Conservation (phyloP, 1,140 invertebrate species). For the Papilio xuthus region DNA sequence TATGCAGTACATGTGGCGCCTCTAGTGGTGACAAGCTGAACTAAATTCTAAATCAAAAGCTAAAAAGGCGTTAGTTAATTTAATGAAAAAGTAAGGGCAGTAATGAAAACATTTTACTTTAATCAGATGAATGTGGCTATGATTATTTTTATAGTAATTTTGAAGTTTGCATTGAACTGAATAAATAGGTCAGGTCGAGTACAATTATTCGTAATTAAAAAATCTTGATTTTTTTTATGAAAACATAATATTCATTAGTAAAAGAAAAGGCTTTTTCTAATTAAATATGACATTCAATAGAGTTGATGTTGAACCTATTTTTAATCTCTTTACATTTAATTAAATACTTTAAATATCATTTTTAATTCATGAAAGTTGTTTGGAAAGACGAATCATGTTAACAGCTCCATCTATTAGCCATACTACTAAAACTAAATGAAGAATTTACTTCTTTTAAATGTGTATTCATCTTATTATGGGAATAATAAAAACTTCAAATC, state of each 20-base stretch:
- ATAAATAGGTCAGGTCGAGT: constrained; percentile 38
- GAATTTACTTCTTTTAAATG: background rate
- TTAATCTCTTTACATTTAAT: too few species aligned
- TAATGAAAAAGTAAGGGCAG: background rate
- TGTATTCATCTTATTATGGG: background rate
- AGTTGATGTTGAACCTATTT: too few species aligned
- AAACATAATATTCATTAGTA: constrained; percentile 32
- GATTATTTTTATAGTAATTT: background rate
- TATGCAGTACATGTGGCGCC: constrained; percentile 42
- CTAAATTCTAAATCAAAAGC: constrained; percentile 33
- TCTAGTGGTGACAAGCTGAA: constrained; percentile 43
- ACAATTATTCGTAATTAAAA: constrained; percentile 35
- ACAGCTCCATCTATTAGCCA: constrained; percentile 12
- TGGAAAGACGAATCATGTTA: background rate
- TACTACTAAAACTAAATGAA: background rate
- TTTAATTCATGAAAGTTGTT: background rate
- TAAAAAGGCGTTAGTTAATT: background rate
- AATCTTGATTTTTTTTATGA: constrained; percentile 8
- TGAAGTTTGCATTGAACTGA: constrained; percentile 28
- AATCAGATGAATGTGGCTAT: background rate
- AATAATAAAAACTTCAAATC: constrained; percentile 12
- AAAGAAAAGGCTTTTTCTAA: constrained; percentile 18
- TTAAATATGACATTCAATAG: background rate
- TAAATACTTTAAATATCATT: too few species aligned
- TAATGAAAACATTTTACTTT: background rate